Percentiles rank a stretch among this genome's conserved stretches.
Evolutionary conservation across 2,113 vertebrate species (phyloP).

Genomic region (Chroicocephalus ridibundus): DNA sequence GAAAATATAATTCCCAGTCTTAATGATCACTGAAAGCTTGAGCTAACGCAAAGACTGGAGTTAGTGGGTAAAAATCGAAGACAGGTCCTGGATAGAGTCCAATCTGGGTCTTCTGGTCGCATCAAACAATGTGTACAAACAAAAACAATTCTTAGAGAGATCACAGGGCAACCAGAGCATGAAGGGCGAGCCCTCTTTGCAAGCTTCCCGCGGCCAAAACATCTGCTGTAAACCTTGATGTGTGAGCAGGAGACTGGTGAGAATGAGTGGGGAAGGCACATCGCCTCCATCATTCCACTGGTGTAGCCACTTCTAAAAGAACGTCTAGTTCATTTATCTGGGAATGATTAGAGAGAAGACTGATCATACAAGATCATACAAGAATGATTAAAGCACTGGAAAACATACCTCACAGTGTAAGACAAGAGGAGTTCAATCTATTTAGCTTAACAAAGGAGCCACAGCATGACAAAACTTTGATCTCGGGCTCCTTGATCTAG

Average conservation of each 20-base stretch:
- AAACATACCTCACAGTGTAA: slow-evolving; percentile 22
- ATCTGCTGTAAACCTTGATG: background rate
- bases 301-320: slow-evolving; percentile 28
- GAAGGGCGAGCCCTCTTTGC: background rate
- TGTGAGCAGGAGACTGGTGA: background rate
- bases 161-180: background rate
- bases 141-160: background rate
- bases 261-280: background rate
- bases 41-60: background rate
- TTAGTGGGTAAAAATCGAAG: background rate
- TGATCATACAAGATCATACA: slow-evolving; percentile 41
- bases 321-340: slow-evolving; percentile 11
- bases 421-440: slow-evolving; percentile 45
- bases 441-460: slow-evolving; percentile 53
- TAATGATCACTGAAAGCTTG: background rate
- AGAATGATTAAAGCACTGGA: slow-evolving; percentile 59
- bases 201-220: background rate
- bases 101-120: background rate
- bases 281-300: background rate
- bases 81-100: background rate
- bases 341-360: slow-evolving; percentile 45
- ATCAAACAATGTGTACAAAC: background rate
- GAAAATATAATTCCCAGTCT: background rate
- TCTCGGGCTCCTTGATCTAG: slow-evolving; percentile 43
- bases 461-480: slow-evolving; percentile 60